Evolutionary conservation across 2,113 vertebrate species (phyloP).

Genomic region (Odontesthes bonariensis): DNA sequence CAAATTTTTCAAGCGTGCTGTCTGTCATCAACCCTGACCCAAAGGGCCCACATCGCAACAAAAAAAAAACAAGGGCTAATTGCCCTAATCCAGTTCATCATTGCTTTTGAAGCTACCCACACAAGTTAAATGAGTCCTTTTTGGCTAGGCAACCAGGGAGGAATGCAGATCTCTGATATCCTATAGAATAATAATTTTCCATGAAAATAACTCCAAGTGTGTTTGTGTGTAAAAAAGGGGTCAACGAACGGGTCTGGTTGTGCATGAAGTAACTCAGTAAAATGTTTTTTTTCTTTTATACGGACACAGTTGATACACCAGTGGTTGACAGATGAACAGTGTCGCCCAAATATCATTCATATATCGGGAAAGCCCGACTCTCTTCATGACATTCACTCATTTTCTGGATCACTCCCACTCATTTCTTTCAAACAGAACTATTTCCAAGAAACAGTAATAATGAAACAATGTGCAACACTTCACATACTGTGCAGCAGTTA

Average conservation of each 20-base stretch:
- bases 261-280: constrained; percentile 35
- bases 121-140: constrained; percentile 35
- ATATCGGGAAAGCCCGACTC: background rate
- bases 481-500: background rate
- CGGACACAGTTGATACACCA: constrained; percentile 7
- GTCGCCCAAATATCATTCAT: background rate
- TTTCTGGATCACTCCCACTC: background rate
- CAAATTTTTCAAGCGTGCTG: constrained; percentile 34
- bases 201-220: constrained; percentile 18
- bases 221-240: background rate
- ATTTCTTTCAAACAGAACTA: background rate
- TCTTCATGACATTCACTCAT: background rate
- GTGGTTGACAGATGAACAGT: constrained; percentile 3
- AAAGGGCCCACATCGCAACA: constrained; percentile 40
- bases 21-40: no score
- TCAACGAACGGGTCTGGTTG: background rate
- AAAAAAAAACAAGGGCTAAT: constrained; percentile 42
- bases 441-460: background rate
- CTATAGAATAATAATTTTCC: background rate
- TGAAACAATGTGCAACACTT: background rate
- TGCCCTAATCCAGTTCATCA: constrained; percentile 35
- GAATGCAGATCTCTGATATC: constrained; percentile 8
- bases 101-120: constrained; percentile 37
- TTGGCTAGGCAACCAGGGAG: background rate
- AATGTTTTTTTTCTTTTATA: constrained; percentile 48